Conservation (phyloP, 2,113 vertebrate genomes). For the Argyrosomus japonicus region DNA sequence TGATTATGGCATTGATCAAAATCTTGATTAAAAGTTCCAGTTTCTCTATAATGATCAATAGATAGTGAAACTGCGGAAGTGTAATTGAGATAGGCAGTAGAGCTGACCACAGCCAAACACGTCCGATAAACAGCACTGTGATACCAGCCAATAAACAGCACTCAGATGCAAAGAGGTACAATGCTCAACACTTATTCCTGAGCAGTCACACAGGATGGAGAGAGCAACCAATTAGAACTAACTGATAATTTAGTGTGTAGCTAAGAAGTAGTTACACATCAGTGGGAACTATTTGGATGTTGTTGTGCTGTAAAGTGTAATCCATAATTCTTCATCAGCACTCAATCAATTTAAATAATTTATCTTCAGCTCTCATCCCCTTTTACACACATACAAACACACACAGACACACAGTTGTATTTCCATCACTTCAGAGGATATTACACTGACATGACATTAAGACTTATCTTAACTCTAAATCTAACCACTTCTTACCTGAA, state of each 20-base stretch:
- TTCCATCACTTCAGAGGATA: background rate
- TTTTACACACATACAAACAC: background rate
- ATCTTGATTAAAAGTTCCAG: constrained; percentile 47
- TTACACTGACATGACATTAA: no score
- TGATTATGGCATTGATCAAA: constrained; percentile 37
- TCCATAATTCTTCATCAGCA: constrained; percentile 10
- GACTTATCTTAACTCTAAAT: no score
- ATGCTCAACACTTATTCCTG: background rate
- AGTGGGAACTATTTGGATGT: background rate
- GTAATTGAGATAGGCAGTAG: constrained; percentile 60
- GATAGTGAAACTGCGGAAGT: constrained; percentile 21
- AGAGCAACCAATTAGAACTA: background rate
- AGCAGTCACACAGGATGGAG: background rate
- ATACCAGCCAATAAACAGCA: constrained; percentile 40
- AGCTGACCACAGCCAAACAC: constrained; percentile 44
- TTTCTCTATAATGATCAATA: constrained; percentile 52
- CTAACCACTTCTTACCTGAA: no score
- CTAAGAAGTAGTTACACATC: background rate
- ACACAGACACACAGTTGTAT: background rate
- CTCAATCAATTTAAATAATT: constrained; percentile 8
- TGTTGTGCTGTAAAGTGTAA: background rate
- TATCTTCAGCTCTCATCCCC: background rate
- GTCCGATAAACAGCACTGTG: constrained; percentile 44
- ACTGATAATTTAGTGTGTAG: constrained; percentile 2
- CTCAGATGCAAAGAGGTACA: background rate